phyloP scores from a whole-genome alignment of 2,797 vertebrate genomes.

The Sciaenops ocellatus region DNA sequence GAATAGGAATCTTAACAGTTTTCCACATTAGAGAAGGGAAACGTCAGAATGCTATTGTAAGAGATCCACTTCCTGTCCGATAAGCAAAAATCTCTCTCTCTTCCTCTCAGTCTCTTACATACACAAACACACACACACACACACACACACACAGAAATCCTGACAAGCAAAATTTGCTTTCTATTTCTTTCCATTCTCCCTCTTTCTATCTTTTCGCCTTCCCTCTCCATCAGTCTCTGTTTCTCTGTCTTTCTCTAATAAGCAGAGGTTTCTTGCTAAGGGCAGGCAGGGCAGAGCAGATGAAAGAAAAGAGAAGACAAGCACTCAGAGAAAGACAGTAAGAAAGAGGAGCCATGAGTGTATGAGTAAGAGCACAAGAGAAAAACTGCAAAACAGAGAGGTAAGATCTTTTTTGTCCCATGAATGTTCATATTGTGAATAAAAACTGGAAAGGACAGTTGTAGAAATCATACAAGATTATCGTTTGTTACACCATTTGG shows the following conservation, averaged over 20 bases:
- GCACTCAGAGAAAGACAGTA: slow-evolving; percentile 49
- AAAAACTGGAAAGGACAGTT: slow-evolving; percentile 12
- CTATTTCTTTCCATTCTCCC: slow-evolving; percentile 57
- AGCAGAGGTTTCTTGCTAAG: slow-evolving; percentile 66
- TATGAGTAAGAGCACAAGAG: slow-evolving; percentile 27
- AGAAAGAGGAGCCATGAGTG: slow-evolving; percentile 25
- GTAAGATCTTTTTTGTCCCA: slow-evolving; percentile 18
- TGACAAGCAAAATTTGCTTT: slow-evolving; percentile 78
- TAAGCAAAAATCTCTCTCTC: slow-evolving; percentile 85
- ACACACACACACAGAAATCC: slow-evolving; percentile 63
- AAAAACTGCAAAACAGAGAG: slow-evolving; percentile 40
- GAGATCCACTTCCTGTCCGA: slow-evolving; percentile 86
- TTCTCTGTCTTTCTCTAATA: slow-evolving; percentile 73
- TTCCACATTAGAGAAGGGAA: slow-evolving; percentile 82
- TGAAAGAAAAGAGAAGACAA: slow-evolving; percentile 61
- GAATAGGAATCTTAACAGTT: slow-evolving; percentile 87
- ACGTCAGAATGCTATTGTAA: slow-evolving; percentile 84
- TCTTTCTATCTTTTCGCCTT: slow-evolving; percentile 63
- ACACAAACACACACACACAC: slow-evolving; percentile 18
- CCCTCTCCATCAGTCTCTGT: slow-evolving; percentile 63
- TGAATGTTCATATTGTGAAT: slow-evolving; percentile 14
- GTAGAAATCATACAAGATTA: slow-evolving; percentile 11
- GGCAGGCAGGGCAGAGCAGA: slow-evolving; percentile 61
- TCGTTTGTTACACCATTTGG: slow-evolving; percentile 8
- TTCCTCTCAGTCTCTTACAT: slow-evolving; percentile 35